phyloP scores from a whole-genome alignment of 2,797 vertebrate genomes.

The Enteromius afrohamiltoni region DNA sequence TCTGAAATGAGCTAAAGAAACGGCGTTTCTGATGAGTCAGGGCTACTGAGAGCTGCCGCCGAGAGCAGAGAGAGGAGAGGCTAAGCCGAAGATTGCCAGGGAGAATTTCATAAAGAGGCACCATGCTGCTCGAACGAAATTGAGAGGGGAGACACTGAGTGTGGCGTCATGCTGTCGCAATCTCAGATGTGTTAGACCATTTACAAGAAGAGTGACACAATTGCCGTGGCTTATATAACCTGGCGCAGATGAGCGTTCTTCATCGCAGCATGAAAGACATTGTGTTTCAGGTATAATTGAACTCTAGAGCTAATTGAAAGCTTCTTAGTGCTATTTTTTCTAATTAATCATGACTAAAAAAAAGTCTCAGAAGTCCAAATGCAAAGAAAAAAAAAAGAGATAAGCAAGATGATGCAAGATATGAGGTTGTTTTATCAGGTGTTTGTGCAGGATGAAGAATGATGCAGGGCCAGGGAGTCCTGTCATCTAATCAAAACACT shows the following conservation, averaged over 20 bases:
- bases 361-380: slow-evolving; percentile 13
- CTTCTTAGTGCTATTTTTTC: slow-evolving; percentile 44
- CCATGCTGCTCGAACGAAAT: slow-evolving; percentile 57
- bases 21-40: slow-evolving; percentile 5
- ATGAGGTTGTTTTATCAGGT: slow-evolving; percentile 12
- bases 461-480: slow-evolving; percentile 47
- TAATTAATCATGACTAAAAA: slow-evolving; percentile 51
- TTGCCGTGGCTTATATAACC: slow-evolving; percentile 35
- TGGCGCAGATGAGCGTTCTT: slow-evolving; percentile 40
- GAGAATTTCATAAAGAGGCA: slow-evolving; percentile 62
- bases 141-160: slow-evolving; percentile 56
- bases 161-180: slow-evolving; percentile 57
- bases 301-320: slow-evolving; percentile 53
- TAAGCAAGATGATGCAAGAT: slow-evolving; percentile 14
- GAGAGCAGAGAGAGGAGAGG: slow-evolving; percentile 39
- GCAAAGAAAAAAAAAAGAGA: not conserved
- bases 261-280: slow-evolving; percentile 51
- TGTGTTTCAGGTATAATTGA: slow-evolving; percentile 39
- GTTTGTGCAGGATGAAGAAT: slow-evolving; percentile 47
- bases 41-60: not conserved
- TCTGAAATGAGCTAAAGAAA: slow-evolving; percentile 14
- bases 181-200: slow-evolving; percentile 52
- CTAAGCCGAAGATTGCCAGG: slow-evolving; percentile 59
- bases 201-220: slow-evolving; percentile 51
- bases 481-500: slow-evolving; percentile 62